Percentiles rank a stretch among this genome's conserved stretches.
These are phyloP conservation scores for Dysidea cf. avara DNA, from an alignment of 37 sponge, comb jelly and placozoan genomes.

Conservation along the genomic window DNA sequence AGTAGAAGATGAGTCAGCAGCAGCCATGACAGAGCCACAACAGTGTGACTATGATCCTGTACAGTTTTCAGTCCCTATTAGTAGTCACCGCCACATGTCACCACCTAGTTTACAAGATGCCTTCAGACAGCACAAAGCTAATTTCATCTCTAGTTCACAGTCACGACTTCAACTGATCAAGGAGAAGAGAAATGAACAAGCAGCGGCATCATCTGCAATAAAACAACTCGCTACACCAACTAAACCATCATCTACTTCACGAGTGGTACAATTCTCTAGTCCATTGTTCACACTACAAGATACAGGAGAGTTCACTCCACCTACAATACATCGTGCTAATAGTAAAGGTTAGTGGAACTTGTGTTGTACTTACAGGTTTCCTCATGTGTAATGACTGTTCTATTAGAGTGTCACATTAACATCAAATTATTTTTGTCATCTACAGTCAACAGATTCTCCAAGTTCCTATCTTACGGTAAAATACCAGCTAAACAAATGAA, in stretches of 20 bases:
- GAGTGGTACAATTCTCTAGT: constrained; percentile 49
- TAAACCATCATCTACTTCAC: background rate
- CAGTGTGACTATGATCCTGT: background rate
- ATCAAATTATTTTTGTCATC: background rate
- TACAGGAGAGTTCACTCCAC: constrained; percentile 31
- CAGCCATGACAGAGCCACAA: background rate
- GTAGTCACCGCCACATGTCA: background rate
- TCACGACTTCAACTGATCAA: constrained; percentile 2
- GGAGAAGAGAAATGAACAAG: background rate
- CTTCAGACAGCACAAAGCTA: constrained; percentile 28
- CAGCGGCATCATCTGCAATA: background rate
- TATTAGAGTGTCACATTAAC: background rate
- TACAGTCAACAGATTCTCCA: background rate
- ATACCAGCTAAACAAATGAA: no score
- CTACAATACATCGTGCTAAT: constrained; percentile 14
- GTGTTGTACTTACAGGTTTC: background rate
- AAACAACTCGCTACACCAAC: background rate
- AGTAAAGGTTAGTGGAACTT: background rate
- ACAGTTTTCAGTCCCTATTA: background rate
- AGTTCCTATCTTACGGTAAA: background rate
- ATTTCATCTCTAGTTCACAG: constrained; percentile 47
- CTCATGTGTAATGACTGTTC: constrained; percentile 2
- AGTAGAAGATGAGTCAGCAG: no score
- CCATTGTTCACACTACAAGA: constrained; percentile 19
- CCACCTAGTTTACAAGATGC: constrained; percentile 62